Evolutionary conservation across 2,888 invertebrate genomes (phyloP), one percentile per base, ranked within the genome.

Genomic region (Chaetoderma sp.): DNA sequence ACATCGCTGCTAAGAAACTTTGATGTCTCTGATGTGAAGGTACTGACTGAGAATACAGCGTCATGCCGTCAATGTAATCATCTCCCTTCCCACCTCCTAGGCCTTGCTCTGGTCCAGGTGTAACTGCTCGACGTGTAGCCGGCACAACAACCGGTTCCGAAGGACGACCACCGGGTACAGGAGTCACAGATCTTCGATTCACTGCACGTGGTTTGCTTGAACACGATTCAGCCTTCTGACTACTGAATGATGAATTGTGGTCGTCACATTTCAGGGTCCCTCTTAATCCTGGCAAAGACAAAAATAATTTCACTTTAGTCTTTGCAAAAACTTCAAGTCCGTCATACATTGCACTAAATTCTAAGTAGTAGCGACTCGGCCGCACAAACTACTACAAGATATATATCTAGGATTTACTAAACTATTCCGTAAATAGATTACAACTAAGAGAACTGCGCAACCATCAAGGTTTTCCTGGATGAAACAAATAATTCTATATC

Each of bases 171-270:
- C 75, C 75, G 23, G 78, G 76, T 92, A 94, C 75, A 2, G 94
- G 94, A 0, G 95, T 95, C 8, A 94, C 89, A 2, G 94, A 93
- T 62, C 94, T 89, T 30, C 94, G 89, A 47, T 18, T 32, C 52
- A 32, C 58, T 44, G 47, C 57, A 60, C n/a, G n/a, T n/a, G n/a
- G 55, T 68, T 67, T 47, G 62, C 67, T 50, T 60, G 59, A 33
- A 25, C 54, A 57, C 28, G 23, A 28, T 23, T 57, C 47, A 10
- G 25, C n/a, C 10, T 44, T 59, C 10, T 36, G 36, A 23, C 21
- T 13, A n/a, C 28, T 67, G 67, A 39, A 73, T 66, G 47, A 68
- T 73, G 44, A 71, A 70, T 13, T 71, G 71, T 4, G 71, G 67
- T 36, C 69, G n/a, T n/a, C n/a, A n/a, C n/a, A n/a, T n/a, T n/a